Conservation (phyloP, 2,113 vertebrate genomes). For the Globicephala melas region DNA sequence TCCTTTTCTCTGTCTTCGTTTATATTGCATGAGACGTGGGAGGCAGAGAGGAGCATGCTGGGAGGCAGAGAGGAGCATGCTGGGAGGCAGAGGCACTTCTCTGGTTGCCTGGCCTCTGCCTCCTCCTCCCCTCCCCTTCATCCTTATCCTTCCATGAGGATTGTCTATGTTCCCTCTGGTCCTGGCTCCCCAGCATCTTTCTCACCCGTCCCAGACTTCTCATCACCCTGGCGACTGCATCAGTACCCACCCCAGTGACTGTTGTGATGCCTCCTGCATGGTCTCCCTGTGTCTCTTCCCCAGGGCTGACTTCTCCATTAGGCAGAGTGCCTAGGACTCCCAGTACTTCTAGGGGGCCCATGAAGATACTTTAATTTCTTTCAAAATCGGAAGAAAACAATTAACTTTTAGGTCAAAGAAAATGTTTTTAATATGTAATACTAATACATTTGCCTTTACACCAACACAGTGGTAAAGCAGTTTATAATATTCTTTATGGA, state of each 20-base stretch:
- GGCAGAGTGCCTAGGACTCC: background rate
- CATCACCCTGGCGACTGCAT: background rate
- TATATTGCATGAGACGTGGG: background rate
- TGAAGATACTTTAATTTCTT: background rate
- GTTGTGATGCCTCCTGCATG: conserved; percentile 5
- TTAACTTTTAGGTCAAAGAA: background rate
- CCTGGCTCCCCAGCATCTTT: background rate
- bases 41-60: background rate
- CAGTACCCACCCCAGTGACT: background rate
- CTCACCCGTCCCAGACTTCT: background rate
- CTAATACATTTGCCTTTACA: background rate
- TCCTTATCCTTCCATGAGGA: background rate
- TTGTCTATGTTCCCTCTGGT: background rate
- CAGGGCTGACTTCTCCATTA: background rate
- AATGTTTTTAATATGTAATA: background rate
- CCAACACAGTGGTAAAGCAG: background rate
- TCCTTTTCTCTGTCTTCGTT: background rate
- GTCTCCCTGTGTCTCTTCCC: background rate
- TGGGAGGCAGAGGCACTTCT: background rate
- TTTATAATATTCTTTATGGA: background rate
- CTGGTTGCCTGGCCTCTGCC: background rate
- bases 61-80: background rate
- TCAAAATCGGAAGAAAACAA: background rate
- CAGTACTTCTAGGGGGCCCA: background rate
- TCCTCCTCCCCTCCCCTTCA: background rate